phyloP scores from a whole-genome alignment of 1,140 invertebrate species.

The Stenopsyche tienmushanensis region DNA sequence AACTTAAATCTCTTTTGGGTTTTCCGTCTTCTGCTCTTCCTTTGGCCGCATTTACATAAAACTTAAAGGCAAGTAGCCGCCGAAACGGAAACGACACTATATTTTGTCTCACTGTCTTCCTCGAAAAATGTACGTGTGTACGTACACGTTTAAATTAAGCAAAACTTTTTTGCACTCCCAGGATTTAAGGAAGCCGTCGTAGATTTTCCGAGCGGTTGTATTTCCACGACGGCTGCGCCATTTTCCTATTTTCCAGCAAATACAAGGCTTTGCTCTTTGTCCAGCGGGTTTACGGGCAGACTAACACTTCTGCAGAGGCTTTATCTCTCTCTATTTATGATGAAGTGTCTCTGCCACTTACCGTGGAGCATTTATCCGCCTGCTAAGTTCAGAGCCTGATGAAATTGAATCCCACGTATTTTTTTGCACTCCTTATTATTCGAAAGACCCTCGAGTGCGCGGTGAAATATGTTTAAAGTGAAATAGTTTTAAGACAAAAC shows the following conservation, averaged over 20 bases:
- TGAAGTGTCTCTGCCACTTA: constrained; percentile 12
- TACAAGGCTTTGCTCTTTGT: constrained; percentile 34
- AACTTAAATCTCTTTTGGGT: no score
- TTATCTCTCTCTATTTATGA: constrained; percentile 31
- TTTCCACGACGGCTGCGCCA: background rate
- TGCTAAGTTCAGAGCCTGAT: background rate
- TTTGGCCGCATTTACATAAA: no score
- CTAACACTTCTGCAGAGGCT: constrained; percentile 1
- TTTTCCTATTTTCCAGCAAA: constrained; percentile 2
- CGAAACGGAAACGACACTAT: no score
- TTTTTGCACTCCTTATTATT: no score
- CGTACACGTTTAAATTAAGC: no score
- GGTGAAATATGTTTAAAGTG: background rate
- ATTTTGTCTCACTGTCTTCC: no score
- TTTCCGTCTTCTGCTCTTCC: no score
- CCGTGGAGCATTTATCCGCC: background rate
- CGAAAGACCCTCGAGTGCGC: background rate
- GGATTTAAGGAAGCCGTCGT: no score
- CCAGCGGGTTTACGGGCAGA: constrained; percentile 23
- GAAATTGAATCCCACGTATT: no score
- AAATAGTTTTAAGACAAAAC: background rate
- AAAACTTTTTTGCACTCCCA: no score
- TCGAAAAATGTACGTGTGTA: no score
- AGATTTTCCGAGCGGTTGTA: background rate
- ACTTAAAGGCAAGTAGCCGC: no score